Conservation (phyloP, 2,888 invertebrate species). For the Ceratothoa steindachneri region DNA sequence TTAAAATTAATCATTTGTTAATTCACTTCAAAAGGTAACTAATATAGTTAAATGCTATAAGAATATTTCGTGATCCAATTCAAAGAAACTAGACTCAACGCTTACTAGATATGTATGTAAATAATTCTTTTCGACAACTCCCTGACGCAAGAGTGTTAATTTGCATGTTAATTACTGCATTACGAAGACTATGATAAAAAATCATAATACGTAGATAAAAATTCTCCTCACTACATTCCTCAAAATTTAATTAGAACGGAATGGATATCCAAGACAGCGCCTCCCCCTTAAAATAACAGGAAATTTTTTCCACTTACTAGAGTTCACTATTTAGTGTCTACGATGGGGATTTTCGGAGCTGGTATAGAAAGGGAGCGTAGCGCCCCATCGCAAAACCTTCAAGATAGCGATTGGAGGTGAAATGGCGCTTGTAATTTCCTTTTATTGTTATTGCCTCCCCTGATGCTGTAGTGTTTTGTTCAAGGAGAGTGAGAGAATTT, state of each 20-base stretch:
- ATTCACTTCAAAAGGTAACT: too few species aligned
- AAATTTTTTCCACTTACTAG: slow-evolving; percentile 10
- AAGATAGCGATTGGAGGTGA: slow-evolving; percentile 15
- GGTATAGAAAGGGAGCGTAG: background rate
- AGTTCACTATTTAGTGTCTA: slow-evolving; percentile 11
- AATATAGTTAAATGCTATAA: too few species aligned
- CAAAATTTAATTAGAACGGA: slow-evolving; percentile 6
- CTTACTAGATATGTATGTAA: too few species aligned
- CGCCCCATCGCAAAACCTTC: slow-evolving; percentile 15
- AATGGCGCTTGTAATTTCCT: slow-evolving; percentile 15
- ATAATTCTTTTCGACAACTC: too few species aligned
- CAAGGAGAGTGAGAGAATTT: background rate
- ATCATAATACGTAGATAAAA: slow-evolving; percentile 7
- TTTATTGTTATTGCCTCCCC: slow-evolving; percentile 13
- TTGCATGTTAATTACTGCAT: slow-evolving; percentile 3
- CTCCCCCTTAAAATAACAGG: slow-evolving; percentile 3
- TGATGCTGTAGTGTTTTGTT: slow-evolving; percentile 10
- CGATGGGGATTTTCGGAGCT: background rate
- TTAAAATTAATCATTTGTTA: too few species aligned
- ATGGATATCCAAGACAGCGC: background rate
- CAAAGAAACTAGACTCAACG: too few species aligned
- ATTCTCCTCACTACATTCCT: background rate
- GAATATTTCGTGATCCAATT: too few species aligned
- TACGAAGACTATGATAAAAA: background rate
- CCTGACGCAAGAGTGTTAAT: background rate